Conservation (phyloP, 2,797 vertebrate species). For the Karalla daura region DNA sequence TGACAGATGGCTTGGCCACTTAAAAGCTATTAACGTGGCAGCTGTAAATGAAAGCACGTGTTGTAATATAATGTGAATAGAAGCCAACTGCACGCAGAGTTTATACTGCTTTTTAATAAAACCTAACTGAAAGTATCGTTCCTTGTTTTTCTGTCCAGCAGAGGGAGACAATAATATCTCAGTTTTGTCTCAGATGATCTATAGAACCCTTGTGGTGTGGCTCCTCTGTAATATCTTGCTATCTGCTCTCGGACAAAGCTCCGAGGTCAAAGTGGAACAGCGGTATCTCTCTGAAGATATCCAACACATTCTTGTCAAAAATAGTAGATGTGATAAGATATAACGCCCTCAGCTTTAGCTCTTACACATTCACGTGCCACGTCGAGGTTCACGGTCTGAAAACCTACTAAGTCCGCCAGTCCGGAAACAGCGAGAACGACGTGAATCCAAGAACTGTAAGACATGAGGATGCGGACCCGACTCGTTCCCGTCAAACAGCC, state of each 20-base stretch:
- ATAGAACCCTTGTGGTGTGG: no score
- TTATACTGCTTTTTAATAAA: slow-evolving; percentile 73
- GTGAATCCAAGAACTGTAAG: background rate
- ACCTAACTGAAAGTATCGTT: slow-evolving; percentile 14
- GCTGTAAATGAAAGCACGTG: slow-evolving; percentile 23
- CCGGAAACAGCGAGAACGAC: background rate
- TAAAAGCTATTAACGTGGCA: slow-evolving; percentile 6
- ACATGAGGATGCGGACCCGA: background rate
- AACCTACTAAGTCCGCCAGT: background rate
- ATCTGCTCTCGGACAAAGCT: background rate
- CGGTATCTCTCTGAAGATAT: slow-evolving; percentile 2
- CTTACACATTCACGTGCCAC: background rate
- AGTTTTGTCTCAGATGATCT: no score
- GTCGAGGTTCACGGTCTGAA: background rate
- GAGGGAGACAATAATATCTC: slow-evolving; percentile 36
- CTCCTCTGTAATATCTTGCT: no score
- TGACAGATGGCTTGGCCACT: slow-evolving; percentile 2
- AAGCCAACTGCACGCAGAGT: slow-evolving; percentile 28
- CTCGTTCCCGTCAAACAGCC: background rate
- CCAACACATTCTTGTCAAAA: background rate
- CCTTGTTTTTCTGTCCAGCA: slow-evolving; percentile 29
- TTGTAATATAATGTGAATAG: slow-evolving; percentile 62
- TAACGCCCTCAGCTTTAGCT: background rate
- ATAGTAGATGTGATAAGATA: slow-evolving; percentile 19
- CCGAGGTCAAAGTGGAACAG: background rate